A percentile compares a stretch with the other conserved stretches of the same genome.
Evolutionary conservation across 30 jellyfish, hydroid and myxozoan genomes (phyloP).

Genomic region (Aurelia aurita): DNA sequence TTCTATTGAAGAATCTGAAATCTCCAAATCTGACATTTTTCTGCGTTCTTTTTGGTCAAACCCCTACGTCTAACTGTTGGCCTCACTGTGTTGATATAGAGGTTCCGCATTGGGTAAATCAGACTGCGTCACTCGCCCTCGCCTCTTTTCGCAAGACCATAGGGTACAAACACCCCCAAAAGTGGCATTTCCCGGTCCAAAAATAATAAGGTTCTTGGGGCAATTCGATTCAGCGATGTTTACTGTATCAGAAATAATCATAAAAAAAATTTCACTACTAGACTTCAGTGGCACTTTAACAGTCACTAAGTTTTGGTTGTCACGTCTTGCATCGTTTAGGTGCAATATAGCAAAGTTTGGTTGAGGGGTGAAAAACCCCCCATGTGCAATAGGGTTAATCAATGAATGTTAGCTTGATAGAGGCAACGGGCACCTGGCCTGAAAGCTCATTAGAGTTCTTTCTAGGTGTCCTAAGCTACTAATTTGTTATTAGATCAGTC

Average conservation of each 20-base stretch:
- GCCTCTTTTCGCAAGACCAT: constrained; percentile 19
- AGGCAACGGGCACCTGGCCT: no score
- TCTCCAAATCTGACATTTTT: constrained; percentile 11
- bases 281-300: constrained; percentile 24
- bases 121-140: constrained; percentile 28
- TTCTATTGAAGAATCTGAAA: not conserved
- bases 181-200: not conserved
- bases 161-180: constrained; percentile 14
- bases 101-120: not conserved
- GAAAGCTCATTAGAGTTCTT: no score
- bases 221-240: constrained; percentile 3
- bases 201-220: not conserved
- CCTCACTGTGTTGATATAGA: not conserved
- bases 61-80: not conserved
- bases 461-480: no score
- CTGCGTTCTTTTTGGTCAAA: not conserved
- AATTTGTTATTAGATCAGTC: no score
- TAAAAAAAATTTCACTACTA: not conserved
- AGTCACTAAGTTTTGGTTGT: no score
- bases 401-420: no score
- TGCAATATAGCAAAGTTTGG: no score
- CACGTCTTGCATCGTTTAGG: no score
- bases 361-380: no score
- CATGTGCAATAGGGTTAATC: no score
- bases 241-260: not conserved